These are phyloP conservation scores for Leptura quadrifasciata DNA, from an alignment of 2,888 invertebrate genomes.

Conservation along the genomic window DNA sequence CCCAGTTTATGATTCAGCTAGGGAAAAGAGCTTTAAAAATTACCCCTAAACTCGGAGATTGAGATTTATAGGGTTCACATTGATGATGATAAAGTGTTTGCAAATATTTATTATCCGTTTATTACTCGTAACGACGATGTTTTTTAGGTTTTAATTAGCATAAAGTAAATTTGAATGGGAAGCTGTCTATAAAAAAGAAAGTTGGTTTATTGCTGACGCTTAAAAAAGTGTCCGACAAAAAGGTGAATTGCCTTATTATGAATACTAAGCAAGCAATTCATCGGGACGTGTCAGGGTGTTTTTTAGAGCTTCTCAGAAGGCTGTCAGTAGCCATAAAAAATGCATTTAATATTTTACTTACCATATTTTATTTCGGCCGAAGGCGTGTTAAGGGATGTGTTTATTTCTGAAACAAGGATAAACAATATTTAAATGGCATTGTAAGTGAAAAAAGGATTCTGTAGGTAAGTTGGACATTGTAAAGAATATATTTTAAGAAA, in stretches of 20 bases:
- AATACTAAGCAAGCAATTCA: slow-evolving; percentile 21
- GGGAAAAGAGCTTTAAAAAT: slow-evolving; percentile 61
- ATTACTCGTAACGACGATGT: slow-evolving; percentile 28
- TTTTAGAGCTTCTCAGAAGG: slow-evolving; percentile 49
- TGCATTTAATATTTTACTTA: slow-evolving; percentile 61
- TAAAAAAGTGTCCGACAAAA: slow-evolving; percentile 15
- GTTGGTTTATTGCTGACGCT: slow-evolving; percentile 31
- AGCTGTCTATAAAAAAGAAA: slow-evolving; percentile 51
- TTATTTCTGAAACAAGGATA: slow-evolving; percentile 68
- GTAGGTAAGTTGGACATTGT: too few relatives aligned
- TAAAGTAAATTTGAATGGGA: slow-evolving; percentile 45
- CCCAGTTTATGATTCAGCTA: slow-evolving; percentile 53
- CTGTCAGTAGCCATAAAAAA: slow-evolving; percentile 18
- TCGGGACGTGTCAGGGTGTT: slow-evolving; percentile 49
- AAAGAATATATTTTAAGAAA: too few relatives aligned
- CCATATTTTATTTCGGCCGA: slow-evolving; percentile 69
- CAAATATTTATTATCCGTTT: slow-evolving; percentile 50
- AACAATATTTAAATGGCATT: background rate
- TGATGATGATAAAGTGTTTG: slow-evolving; percentile 42
- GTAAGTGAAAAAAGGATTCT: background rate
- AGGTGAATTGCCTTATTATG: background rate
- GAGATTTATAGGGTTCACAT: slow-evolving; percentile 45
- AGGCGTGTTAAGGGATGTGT: slow-evolving; percentile 67
- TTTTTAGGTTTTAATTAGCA: slow-evolving; percentile 49
- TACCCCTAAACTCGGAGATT: slow-evolving; percentile 51